phyloP scores from a whole-genome alignment of 2,113 vertebrate species.

The Aphyosemion australe region DNA sequence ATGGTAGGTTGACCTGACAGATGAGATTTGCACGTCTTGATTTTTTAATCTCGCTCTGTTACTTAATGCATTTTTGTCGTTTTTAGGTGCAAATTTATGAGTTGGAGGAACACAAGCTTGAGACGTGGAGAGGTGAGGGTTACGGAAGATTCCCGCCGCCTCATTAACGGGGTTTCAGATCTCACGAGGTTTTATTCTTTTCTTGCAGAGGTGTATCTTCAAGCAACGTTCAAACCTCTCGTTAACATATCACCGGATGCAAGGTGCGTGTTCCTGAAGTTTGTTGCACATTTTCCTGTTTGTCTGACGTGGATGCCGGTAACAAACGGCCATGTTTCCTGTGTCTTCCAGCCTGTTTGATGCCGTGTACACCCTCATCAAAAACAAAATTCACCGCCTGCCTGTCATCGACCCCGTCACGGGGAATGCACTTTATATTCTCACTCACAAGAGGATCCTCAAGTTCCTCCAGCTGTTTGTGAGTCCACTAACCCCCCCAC shows the following conservation, averaged over 20 bases:
- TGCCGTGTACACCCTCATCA: slow-evolving; percentile 98
- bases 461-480: slow-evolving; percentile 99
- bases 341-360: slow-evolving; percentile 88
- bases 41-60: not conserved
- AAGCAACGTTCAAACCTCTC: slow-evolving; percentile 98
- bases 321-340: slow-evolving; percentile 12
- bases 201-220: slow-evolving; percentile 94
- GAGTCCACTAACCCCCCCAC: slow-evolving; percentile 74
- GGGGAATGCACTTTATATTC: slow-evolving; percentile 99
- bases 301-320: not conserved
- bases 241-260: slow-evolving; percentile 98
- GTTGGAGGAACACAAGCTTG: slow-evolving; percentile 97
- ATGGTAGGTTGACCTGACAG: slow-evolving; percentile 80
- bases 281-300: not conserved
- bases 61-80: not conserved
- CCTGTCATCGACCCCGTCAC: slow-evolving; percentile 97
- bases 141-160: not conserved
- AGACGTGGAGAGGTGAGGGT: slow-evolving; percentile 93
- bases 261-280: slow-evolving; percentile 80
- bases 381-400: slow-evolving; percentile 99
- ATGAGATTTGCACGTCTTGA: not conserved
- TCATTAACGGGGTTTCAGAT: not conserved
- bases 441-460: slow-evolving; percentile 99
- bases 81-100: slow-evolving; percentile 98
- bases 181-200: slow-evolving; percentile 27